Evolutionary conservation across 2,888 invertebrate genomes (phyloP), one percentile per base, ranked within the genome.

Genomic region (Stenodera caucasica): DNA sequence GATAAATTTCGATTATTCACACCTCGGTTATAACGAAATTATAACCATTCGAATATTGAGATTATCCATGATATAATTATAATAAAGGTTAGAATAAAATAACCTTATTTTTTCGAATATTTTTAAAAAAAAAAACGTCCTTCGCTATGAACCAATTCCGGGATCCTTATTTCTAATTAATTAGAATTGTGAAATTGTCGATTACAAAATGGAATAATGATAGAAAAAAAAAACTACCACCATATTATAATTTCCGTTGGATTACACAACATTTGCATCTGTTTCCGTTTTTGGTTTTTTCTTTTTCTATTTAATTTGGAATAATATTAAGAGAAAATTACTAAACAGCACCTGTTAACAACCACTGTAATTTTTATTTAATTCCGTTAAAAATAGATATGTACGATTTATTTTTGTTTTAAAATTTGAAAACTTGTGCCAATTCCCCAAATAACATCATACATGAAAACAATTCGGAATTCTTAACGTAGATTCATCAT

Each of bases 331-430:
- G 5, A 26, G n/a, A n/a, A n/a, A n/a, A n/a, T n/a, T n/a, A n/a
- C n/a, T n/a, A 32, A 33, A 45, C 21, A 45, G 23, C 45, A 45
- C 45, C 45, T 45, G 45, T 45, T 45, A 45, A 45, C 45, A 23
- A 45, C 45, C 23, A 18, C 40, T 18, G 14, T 4, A 14, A 15
- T 15, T 8, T 30, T 40, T 9, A 18, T 40, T 40, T 40, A 40
- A 40, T 40, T 1, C 4, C 11, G 45, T 12, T 45, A 21, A 45
- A 45, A 45, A 45, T 45, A 45, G 45, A 1, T 40, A 21, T 21
- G 11, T 11, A 45, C 45, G 45, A 45, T 21, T 45, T 45, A 21
- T 45, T 45, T 45, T 45, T 45, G 2, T 5, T 5, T 6, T 11
- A 45, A 45, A 45, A 21, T 21, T 21, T 12, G 2, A 12, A 9